phyloP scores from a whole-genome alignment of 2,113 vertebrate species.

The Phrynocephalus versicolor region DNA sequence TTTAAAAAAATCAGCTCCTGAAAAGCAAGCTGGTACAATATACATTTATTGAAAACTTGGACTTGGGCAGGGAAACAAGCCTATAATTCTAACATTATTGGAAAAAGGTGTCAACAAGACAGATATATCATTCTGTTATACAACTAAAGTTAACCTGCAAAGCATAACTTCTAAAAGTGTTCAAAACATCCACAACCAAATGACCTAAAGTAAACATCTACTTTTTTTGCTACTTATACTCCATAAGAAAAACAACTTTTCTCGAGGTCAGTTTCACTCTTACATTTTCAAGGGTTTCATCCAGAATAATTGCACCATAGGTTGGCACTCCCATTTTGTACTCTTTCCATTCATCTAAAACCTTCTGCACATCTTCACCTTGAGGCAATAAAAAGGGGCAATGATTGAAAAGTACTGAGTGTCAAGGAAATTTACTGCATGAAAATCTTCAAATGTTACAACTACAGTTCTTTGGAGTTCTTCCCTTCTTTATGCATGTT shows the following conservation, averaged over 20 bases:
- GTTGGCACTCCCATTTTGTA: constrained; percentile 99
- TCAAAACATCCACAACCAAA: neutral
- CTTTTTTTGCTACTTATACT: neutral
- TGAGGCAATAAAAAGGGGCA: constrained; percentile 96
- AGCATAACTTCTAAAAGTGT: neutral
- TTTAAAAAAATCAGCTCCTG: no score
- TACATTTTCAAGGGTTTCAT: constrained; percentile 94
- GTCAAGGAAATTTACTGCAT: constrained; percentile 77
- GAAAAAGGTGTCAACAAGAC: neutral
- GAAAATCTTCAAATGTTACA: neutral
- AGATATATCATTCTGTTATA: neutral
- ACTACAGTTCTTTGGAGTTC: neutral
- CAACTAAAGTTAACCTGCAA: neutral
- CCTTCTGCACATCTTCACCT: constrained; percentile 95
- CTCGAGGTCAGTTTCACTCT: constrained; percentile 58
- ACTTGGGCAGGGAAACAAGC: no score
- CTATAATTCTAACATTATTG: neutral
- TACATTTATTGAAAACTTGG: neutral
- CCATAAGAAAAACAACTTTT: neutral
- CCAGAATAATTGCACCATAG: constrained; percentile 96
- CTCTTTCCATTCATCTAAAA: constrained; percentile 98
- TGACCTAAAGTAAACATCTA: neutral
- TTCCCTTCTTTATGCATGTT: neutral
- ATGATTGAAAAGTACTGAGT: constrained; percentile 88
- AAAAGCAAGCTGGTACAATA: neutral